These are phyloP conservation scores for Orthosia gothica DNA, from an alignment of 2,888 invertebrate genomes.

Conservation along the genomic window DNA sequence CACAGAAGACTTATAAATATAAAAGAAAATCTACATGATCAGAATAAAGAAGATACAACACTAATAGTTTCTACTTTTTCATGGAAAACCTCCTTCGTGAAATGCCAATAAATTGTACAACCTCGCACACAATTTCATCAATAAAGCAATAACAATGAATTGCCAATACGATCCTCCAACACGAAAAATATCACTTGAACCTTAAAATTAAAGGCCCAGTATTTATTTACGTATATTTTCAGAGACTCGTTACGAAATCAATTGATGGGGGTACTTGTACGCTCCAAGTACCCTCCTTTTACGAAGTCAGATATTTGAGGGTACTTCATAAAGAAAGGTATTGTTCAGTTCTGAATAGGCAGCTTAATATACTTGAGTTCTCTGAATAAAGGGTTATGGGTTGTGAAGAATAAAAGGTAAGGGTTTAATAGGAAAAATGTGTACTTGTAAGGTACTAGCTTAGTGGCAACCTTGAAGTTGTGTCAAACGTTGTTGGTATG, in stretches of 20 bases:
- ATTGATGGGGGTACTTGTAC: conserved; percentile 32
- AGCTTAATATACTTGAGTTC: conserved; percentile 36
- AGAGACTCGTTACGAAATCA: conserved; percentile 30
- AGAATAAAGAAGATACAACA: too few species aligned
- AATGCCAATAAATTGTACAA: background rate
- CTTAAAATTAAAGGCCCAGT: conserved; percentile 7
- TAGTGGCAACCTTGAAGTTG: background rate
- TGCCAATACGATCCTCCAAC: background rate
- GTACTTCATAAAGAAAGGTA: conserved; percentile 46
- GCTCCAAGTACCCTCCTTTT: conserved; percentile 34
- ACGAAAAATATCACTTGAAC: conserved; percentile 15
- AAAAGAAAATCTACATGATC: too few species aligned
- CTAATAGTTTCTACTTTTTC: too few species aligned
- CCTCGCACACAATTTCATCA: background rate
- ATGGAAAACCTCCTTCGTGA: background rate
- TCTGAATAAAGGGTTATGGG: conserved; percentile 18
- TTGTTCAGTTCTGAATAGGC: conserved; percentile 41
- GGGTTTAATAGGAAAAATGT: conserved; percentile 2
- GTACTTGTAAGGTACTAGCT: background rate
- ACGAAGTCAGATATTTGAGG: conserved; percentile 32
- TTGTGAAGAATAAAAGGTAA: conserved; percentile 11
- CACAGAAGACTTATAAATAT: too few species aligned
- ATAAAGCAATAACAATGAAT: conserved; percentile 2
- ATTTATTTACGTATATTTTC: conserved; percentile 41
- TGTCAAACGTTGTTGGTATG: background rate